Base-by-base conservation (phyloP, 2,113 vertebrate genomes). In the Pholis gunnellus region DNA sequence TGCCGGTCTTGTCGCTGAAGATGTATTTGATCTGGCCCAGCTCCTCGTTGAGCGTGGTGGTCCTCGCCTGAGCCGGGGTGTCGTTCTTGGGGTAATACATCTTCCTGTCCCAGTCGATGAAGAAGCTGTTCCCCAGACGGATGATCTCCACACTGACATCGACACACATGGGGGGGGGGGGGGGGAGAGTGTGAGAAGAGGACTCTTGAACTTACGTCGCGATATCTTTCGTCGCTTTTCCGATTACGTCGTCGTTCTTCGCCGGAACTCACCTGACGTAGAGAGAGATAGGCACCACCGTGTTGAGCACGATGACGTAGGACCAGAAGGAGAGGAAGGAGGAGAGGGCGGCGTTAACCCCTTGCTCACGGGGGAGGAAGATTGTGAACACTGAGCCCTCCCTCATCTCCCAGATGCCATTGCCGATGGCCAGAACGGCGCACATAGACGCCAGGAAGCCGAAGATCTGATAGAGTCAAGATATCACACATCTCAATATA, bases 1-100 rank as follows among this genome's bases (percentile, higher is more conserved):
- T 99, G 56, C 98, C 98, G 0, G 98, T 99, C 92, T 99, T 99
- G 92, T 99, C 98, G 0, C 97, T 98, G 94, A 99, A 99, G 89
- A 99, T 95, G 76, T 99, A 99, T 81, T 97, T 96, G 91, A 99
- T 98, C 89, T 99, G 98, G 1, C 98, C 97, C 31, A 99, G 95
- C 90, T 98, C 98, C 90, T 99, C 98, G 0, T 96, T 99, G 31
- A 99, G 97, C 0, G 98, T 98, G 85, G 98, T 99, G 81, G 97
- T 99, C 42, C 96, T 95, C 6, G 97, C 98, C 92, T 97, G 95
- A 36, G 98, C 97, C 0, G 97, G 97, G 0, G 93, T 97, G 90
- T 99, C 95, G 0, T 71, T 97, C n/a, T 84, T 94, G 0, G 94
- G 91, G 75, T 97, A 96, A 88, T 97, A 99, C 97, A 99, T 99